Conservation (phyloP, 2,797 vertebrate genomes). For the Acrossocheilus wenchowensis region DNA sequence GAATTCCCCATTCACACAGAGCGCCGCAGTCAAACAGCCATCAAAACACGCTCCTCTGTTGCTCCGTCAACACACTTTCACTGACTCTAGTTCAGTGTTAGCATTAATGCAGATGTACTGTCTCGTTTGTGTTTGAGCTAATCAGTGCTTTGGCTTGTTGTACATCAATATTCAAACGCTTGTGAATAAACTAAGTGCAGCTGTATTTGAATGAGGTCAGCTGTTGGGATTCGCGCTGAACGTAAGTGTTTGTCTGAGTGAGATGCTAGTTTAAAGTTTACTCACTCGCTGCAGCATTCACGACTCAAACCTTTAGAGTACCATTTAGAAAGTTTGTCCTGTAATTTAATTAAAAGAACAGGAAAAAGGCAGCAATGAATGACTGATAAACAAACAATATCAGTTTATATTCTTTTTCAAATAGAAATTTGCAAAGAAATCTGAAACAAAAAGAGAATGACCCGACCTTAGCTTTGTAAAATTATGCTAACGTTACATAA, state of each 20-base stretch:
- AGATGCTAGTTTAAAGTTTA: background rate
- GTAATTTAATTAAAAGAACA: background rate
- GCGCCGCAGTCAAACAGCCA: background rate
- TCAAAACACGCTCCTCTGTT: background rate
- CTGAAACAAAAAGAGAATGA: too few species aligned
- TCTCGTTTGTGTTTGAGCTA: background rate
- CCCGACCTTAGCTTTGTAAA: too few species aligned
- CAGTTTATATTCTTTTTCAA: background rate
- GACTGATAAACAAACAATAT: background rate
- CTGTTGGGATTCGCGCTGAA: background rate
- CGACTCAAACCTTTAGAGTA: background rate
- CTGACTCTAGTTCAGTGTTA: background rate
- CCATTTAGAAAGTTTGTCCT: background rate
- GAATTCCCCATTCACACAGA: constrained; percentile 4
- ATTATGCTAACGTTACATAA: too few species aligned
- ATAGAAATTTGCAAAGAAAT: background rate
- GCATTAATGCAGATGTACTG: constrained; percentile 10
- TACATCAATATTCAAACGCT: constrained; percentile 11
- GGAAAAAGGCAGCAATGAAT: background rate
- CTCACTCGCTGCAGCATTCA: background rate
- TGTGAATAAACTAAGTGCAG: constrained; percentile 1
- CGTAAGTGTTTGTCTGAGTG: background rate
- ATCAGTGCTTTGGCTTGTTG: constrained; percentile 22
- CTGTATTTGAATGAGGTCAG: constrained; percentile 29
- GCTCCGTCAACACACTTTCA: background rate